Evolutionary conservation across 2,888 invertebrate genomes (phyloP).

Genomic region (Petrolisthes manimaculis): DNA sequence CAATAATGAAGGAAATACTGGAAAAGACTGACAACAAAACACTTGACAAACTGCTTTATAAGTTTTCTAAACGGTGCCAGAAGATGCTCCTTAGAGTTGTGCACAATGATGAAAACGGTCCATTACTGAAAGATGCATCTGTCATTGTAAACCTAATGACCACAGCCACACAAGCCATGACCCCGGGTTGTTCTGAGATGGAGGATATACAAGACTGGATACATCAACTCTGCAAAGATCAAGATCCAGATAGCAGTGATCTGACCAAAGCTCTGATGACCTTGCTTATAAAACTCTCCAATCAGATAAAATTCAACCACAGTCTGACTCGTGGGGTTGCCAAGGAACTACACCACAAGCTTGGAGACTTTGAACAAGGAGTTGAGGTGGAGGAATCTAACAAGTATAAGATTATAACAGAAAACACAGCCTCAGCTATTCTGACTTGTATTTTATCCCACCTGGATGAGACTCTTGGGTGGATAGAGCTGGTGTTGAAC

Average conservation of each 20-base stretch:
- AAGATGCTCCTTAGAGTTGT: constrained; percentile 53
- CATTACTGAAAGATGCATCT: constrained; percentile 46
- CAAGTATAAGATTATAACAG: constrained; percentile 53
- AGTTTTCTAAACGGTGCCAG: constrained; percentile 47
- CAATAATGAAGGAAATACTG: constrained; percentile 57
- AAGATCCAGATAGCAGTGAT: constrained; percentile 28
- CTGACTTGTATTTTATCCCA: constrained; percentile 36
- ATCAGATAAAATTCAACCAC: constrained; percentile 55
- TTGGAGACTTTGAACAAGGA: constrained; percentile 59
- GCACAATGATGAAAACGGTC: constrained; percentile 36
- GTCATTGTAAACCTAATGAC: constrained; percentile 49
- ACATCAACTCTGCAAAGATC: constrained; percentile 50
- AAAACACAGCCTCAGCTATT: constrained; percentile 39
- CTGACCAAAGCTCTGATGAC: constrained; percentile 56
- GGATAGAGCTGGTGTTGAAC: constrained; percentile 49
- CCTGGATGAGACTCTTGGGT: constrained; percentile 41
- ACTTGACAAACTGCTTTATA: constrained; percentile 27
- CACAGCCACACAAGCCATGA: constrained; percentile 46
- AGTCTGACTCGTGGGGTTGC: constrained; percentile 49
- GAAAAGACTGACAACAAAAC: constrained; percentile 49
- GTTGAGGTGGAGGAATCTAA: constrained; percentile 41
- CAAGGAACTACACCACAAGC: constrained; percentile 51
- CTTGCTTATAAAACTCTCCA: constrained; percentile 40
- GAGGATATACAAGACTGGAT: constrained; percentile 56
- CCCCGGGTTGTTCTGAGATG: constrained; percentile 37